Evolutionary conservation across 2,888 invertebrate species (phyloP).

Genomic region (Mythimna pallens): DNA sequence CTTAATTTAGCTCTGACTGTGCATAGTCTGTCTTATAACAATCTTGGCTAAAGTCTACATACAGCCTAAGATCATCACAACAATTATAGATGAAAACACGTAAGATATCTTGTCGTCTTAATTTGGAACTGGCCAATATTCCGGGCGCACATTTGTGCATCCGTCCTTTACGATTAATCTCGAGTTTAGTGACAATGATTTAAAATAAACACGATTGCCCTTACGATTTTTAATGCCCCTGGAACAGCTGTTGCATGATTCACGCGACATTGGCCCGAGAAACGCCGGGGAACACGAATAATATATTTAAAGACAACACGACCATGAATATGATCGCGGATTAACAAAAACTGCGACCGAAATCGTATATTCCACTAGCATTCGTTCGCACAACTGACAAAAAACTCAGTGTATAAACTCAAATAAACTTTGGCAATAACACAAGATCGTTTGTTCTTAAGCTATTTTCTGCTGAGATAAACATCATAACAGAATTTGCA

Average conservation of each 20-base stretch:
- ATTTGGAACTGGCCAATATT: slow-evolving; percentile 50
- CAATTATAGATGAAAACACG: slow-evolving; percentile 40
- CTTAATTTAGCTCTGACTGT: slow-evolving; percentile 10
- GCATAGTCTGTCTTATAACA: background rate
- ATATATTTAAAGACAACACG: slow-evolving; percentile 78
- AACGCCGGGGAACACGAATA: slow-evolving; percentile 78
- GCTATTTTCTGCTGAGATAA: slow-evolving; percentile 83
- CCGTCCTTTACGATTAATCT: slow-evolving; percentile 68
- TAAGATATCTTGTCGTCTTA: slow-evolving; percentile 36
- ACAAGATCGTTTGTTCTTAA: slow-evolving; percentile 78
- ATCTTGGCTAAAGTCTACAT: slow-evolving; percentile 17
- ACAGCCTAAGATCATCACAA: slow-evolving; percentile 26
- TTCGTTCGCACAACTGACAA: slow-evolving; percentile 69
- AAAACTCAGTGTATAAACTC: slow-evolving; percentile 76
- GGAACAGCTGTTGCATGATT: slow-evolving; percentile 87
- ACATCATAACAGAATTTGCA: slow-evolving; percentile 81
- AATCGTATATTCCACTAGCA: slow-evolving; percentile 62
- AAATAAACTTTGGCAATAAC: slow-evolving; percentile 82
- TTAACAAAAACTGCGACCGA: slow-evolving; percentile 74
- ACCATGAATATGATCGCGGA: slow-evolving; percentile 82
- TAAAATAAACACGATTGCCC: slow-evolving; percentile 84
- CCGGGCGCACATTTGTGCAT: slow-evolving; percentile 54
- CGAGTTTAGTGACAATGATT: slow-evolving; percentile 76
- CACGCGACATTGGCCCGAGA: slow-evolving; percentile 86
- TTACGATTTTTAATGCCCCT: slow-evolving; percentile 86